Conservation (phyloP, 2,113 vertebrate species). For the Megaceryle maxima region DNA sequence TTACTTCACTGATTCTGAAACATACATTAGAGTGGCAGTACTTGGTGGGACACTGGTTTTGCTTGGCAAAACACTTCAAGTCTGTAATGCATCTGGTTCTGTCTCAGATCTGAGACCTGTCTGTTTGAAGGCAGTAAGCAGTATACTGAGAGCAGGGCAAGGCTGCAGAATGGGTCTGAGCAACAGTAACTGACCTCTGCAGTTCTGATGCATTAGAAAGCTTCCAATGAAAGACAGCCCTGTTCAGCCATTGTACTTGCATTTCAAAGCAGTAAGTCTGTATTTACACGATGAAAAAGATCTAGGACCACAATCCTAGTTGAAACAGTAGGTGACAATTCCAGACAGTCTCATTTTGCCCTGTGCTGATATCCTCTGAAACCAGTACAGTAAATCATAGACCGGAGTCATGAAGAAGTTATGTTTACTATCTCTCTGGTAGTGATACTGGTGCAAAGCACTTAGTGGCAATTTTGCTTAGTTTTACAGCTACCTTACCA, state of each 20-base stretch:
- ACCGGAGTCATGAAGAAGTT: not conserved
- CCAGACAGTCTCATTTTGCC: not conserved
- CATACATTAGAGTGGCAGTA: not conserved
- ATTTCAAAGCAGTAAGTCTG: not conserved
- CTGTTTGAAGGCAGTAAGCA: not conserved
- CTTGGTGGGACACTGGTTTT: not conserved
- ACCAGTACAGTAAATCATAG: not conserved
- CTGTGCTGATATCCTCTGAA: not conserved
- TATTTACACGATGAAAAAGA: not conserved
- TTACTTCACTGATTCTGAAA: not conserved
- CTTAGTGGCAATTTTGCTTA: not conserved
- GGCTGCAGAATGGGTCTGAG: not conserved
- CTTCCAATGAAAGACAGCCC: not conserved
- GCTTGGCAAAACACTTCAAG: not conserved
- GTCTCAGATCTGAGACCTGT: not conserved
- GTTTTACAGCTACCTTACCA: not conserved
- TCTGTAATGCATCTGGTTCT: not conserved
- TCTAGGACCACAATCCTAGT: not conserved
- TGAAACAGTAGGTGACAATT: not conserved
- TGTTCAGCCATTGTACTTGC: not conserved
- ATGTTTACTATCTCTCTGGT: not conserved
- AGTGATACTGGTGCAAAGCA: not conserved
- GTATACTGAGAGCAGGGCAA: not conserved
- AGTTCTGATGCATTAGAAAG: not conserved
- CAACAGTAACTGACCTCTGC: not conserved